Base-by-base conservation (phyloP, 2,797 vertebrate genomes). In the Melanogrammus aeglefinus region DNA sequence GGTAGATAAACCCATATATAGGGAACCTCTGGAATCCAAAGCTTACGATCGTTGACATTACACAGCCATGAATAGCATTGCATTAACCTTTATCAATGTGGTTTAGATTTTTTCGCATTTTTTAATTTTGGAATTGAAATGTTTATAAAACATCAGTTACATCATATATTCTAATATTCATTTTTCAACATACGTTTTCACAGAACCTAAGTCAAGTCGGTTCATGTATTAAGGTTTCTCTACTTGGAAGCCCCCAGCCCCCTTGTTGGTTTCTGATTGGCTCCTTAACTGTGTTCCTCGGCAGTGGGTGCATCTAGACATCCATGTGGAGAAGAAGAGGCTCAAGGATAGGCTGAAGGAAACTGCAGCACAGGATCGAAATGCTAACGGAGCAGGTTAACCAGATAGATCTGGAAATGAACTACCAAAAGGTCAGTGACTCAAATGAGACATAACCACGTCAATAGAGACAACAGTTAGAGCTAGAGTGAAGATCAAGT, bases 331-430 rank as follows among this genome's bases (percentile, higher is more conserved):
- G 1, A 96, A 97, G 83, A 95, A 97, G 90, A 97, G 97, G 31
- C 96, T 96, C 80, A 97, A 97, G 86, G 96, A 97, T 92, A 97
- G 97, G 81, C 92, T 97, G 87, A 95, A 95, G 1, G 96, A 97
- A n/a, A 89, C 91, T 97, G 82, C 96, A 97, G 90, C 91, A 96
- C 18, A 90, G 96, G 44, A 96, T 97, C 4, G 85, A 96, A 4
- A 96, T 97, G 91, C 92, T 97, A 77, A 94, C 96, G 83, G 96
- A 97, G 82, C 96, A 97, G 86, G 96, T 97, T 74, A 96, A 97
- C 86, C 96, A 97, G 93, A 95, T 97, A 90, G 96, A 97, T 90
- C 97, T 97, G 86, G 96, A 97, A 87, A 96, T 97, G 90, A 96
- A 97, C 91, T 97, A 97, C 85, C 96, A 97, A 86, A 91, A 96